phyloP scores from a whole-genome alignment of 2,113 vertebrate species.

The Rhinoderma darwinii region DNA sequence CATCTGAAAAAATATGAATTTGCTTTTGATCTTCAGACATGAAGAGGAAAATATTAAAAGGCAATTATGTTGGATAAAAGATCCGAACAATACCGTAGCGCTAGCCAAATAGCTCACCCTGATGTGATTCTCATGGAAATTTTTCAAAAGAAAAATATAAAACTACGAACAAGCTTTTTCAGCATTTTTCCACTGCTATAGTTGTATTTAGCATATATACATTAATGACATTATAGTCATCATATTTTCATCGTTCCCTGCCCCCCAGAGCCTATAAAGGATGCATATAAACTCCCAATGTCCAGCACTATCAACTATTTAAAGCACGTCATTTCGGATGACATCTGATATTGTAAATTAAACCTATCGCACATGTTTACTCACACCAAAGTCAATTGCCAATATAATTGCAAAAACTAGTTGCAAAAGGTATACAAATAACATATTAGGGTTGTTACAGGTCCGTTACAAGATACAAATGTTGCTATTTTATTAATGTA shows the following conservation, averaged over 20 bases:
- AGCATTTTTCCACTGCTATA: not conserved
- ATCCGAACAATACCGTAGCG: not conserved
- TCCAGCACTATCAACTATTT: too few species aligned
- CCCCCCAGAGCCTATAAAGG: too few species aligned
- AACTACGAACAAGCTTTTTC: not conserved
- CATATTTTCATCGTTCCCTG: too few species aligned
- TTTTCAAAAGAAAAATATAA: not conserved
- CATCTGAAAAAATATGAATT: slow-evolving; percentile 30
- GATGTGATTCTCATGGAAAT: not conserved
- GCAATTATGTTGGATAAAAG: slow-evolving; percentile 26
- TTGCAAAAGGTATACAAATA: not conserved
- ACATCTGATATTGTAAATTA: too few species aligned
- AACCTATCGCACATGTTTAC: too few species aligned
- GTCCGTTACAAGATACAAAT: not conserved
- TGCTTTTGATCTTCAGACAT: slow-evolving; percentile 46
- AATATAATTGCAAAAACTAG: too few species aligned
- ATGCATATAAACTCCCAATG: too few species aligned
- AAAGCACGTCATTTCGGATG: too few species aligned
- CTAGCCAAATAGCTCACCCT: slow-evolving; percentile 2
- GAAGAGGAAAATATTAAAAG: slow-evolving; percentile 46
- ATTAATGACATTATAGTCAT: not conserved
- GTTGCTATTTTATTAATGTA: not conserved
- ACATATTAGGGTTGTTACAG: not conserved
- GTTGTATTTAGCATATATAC: too few species aligned
- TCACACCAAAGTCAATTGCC: too few species aligned